These are phyloP conservation scores for Aramus guarauna DNA, from an alignment of 2,113 vertebrate genomes.

Conservation along the genomic window DNA sequence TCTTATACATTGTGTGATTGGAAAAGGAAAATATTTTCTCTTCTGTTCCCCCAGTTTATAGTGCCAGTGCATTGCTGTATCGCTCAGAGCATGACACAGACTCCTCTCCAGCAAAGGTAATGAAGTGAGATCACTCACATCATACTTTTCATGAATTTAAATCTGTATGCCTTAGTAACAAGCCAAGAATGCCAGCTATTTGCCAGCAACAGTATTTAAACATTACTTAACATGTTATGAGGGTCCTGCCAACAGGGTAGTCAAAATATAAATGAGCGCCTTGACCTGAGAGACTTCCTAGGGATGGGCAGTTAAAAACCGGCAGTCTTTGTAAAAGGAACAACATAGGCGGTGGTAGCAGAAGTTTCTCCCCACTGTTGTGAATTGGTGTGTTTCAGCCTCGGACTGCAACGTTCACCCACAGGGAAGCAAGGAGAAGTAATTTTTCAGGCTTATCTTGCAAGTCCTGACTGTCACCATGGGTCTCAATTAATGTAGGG, in stretches of 20 bases:
- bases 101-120: neutral
- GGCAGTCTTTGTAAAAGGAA: neutral
- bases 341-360: neutral
- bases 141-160: neutral
- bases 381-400: neutral
- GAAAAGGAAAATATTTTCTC: constrained; percentile 21
- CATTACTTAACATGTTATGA: neutral
- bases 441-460: neutral
- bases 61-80: neutral
- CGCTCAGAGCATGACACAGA: neutral
- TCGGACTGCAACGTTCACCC: neutral
- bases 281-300: neutral
- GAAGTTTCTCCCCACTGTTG: neutral
- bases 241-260: neutral
- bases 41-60: neutral
- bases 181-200: neutral
- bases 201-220: neutral
- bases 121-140: neutral
- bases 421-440: neutral
- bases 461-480: neutral
- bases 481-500: neutral
- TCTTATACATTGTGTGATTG: neutral
- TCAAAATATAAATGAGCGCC: neutral
- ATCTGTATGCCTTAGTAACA: neutral
- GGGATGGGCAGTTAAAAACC: neutral